Evolutionary conservation across 2,113 vertebrate species (phyloP).

Genomic region (Psammodynastes pulverulentus): DNA sequence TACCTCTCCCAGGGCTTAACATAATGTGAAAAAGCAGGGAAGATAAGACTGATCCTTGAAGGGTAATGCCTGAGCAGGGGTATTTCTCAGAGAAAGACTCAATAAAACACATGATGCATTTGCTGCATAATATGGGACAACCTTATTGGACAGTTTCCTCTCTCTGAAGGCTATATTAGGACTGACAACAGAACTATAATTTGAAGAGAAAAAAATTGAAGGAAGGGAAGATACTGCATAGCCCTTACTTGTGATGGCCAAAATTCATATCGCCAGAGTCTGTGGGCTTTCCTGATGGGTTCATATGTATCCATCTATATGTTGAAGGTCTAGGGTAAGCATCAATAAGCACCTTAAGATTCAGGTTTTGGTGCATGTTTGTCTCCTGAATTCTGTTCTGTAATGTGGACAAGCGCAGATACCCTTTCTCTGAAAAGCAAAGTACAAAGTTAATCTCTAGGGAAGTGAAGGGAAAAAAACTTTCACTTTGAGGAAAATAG

Average conservation of each 20-base stretch:
- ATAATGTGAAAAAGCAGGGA: not conserved
- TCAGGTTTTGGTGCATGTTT: conserved; percentile 72
- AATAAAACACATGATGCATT: not conserved
- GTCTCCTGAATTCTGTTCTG: conserved; percentile 71
- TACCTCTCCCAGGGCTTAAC: no score
- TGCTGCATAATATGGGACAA: not conserved
- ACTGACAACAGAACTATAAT: not conserved
- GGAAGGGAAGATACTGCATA: not conserved
- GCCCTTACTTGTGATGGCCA: conserved; percentile 50
- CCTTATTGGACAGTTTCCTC: not conserved
- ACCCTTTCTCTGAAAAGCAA: conserved; percentile 78
- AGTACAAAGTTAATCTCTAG: not conserved
- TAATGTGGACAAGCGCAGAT: conserved; percentile 73
- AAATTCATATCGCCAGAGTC: fast-evolving
- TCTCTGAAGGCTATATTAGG: not conserved
- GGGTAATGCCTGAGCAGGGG: not conserved
- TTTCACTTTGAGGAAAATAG: not conserved
- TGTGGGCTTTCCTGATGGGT: conserved; percentile 36
- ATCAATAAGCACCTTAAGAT: conserved; percentile 76
- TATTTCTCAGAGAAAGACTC: not conserved
- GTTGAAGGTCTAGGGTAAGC: conserved; percentile 79
- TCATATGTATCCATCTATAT: conserved; percentile 72
- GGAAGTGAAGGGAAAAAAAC: not conserved
- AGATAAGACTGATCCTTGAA: not conserved
- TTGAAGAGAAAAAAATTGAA: not conserved